phyloP scores from a whole-genome alignment of 2,888 invertebrate species.

The Apeira syringaria region DNA sequence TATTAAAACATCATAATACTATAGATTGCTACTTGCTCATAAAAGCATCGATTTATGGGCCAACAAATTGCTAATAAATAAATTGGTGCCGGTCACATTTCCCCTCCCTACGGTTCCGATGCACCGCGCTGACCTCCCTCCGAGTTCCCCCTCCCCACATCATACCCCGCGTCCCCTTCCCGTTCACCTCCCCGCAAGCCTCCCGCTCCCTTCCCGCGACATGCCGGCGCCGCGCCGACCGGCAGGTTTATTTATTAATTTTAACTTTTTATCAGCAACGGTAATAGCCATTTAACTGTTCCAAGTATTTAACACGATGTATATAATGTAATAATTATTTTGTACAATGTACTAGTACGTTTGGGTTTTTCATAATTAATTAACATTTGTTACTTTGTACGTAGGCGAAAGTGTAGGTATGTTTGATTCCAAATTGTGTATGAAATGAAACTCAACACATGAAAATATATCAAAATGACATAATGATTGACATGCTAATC shows the following conservation, averaged over 20 bases:
- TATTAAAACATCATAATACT: too few relatives aligned
- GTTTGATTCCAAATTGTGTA: too few relatives aligned
- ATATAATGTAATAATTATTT: not conserved
- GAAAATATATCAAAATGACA: too few relatives aligned
- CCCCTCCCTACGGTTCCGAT: constrained; percentile 47
- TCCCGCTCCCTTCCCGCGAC: constrained; percentile 47
- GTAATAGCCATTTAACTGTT: constrained; percentile 3
- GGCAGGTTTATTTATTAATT: constrained; percentile 45
- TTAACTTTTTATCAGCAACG: constrained; percentile 29
- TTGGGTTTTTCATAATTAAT: too few relatives aligned
- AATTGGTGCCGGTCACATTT: not conserved
- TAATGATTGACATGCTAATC: too few relatives aligned
- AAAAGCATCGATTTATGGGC: too few relatives aligned
- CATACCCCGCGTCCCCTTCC: constrained; percentile 16
- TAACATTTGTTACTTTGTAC: too few relatives aligned
- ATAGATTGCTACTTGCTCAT: too few relatives aligned
- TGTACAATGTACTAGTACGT: too few relatives aligned
- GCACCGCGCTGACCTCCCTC: constrained; percentile 71
- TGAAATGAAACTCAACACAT: too few relatives aligned
- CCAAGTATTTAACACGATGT: constrained; percentile 4
- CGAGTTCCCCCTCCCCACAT: constrained; percentile 42
- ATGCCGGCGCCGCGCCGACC: constrained; percentile 72
- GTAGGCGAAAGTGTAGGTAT: too few relatives aligned
- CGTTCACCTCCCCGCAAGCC: constrained; percentile 27
- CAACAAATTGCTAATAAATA: not conserved